These are phyloP conservation scores for Amblyraja radiata DNA, from an alignment of 2,797 vertebrate species.

Conservation along the genomic window DNA sequence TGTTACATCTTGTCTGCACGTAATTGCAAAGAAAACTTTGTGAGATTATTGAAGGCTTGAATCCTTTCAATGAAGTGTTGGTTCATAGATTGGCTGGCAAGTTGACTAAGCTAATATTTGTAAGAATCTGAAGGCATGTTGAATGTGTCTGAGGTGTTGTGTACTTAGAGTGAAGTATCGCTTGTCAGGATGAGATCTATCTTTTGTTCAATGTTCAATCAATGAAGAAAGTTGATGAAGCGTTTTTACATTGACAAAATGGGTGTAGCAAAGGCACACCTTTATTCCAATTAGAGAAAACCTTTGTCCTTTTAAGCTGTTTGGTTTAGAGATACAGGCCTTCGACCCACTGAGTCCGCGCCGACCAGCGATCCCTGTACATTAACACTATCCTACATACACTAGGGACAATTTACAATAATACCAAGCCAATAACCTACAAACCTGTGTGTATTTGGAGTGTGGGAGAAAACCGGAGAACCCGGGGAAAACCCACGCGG, in stretches of 20 bases:
- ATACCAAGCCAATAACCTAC: no score
- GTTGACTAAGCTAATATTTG: background rate
- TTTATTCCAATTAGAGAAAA: slow-evolving; percentile 18
- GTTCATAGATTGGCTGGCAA: background rate
- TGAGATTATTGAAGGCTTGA: background rate
- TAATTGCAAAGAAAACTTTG: background rate
- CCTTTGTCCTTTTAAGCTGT: background rate
- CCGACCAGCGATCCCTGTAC: no score
- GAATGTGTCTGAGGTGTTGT: background rate
- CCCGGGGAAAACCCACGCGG: no score
- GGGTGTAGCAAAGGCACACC: slow-evolving; percentile 28
- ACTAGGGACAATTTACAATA: no score
- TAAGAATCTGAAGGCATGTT: slow-evolving; percentile 8
- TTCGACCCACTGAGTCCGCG: no score
- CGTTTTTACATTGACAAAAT: background rate
- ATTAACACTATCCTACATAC: no score
- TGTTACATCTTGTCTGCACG: background rate
- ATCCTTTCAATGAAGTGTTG: background rate
- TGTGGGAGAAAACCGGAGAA: no score
- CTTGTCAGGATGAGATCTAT: background rate
- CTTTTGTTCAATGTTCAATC: background rate
- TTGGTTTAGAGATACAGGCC: no score
- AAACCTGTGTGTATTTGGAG: no score
- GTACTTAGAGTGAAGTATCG: background rate
- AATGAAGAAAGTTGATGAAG: background rate